Conservation (phyloP, 2,797 vertebrate genomes). For the Sitta carolinensis region DNA sequence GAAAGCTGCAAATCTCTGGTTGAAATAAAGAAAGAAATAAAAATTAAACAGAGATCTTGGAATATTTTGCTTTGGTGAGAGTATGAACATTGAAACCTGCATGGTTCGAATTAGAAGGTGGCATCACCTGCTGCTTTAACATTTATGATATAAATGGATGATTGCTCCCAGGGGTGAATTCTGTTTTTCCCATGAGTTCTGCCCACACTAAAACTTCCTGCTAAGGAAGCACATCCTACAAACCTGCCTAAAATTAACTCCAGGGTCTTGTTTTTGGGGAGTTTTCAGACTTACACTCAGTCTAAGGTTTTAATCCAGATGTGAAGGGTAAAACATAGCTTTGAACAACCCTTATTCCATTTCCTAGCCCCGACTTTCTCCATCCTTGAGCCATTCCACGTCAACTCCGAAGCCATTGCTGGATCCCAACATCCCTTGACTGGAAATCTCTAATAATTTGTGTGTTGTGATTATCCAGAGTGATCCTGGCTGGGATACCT, state of each 20-base stretch:
- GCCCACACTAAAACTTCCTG: background rate
- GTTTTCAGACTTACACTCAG: background rate
- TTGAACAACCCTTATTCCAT: background rate
- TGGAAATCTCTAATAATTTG: background rate
- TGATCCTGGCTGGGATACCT: background rate
- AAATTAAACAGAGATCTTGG: background rate
- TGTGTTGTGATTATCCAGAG: background rate
- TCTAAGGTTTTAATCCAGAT: background rate
- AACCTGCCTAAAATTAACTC: background rate
- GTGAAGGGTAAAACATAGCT: background rate
- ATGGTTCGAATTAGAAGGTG: background rate
- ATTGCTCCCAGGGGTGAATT: background rate
- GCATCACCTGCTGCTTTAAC: background rate
- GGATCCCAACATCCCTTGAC: background rate
- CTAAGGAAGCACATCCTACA: background rate
- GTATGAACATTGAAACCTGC: background rate
- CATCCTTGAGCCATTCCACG: background rate
- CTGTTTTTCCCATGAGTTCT: background rate
- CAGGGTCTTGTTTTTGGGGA: fast-evolving
- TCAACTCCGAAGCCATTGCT: background rate
- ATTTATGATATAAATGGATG: background rate
- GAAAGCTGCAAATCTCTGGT: background rate
- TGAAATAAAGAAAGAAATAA: background rate
- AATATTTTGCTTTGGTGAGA: background rate
- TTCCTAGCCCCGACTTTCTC: background rate